Percentiles rank a stretch among this genome's conserved stretches.
Conservation (phyloP, 1,140 invertebrate genomes). For the Venustaconcha ellipsiformis region DNA sequence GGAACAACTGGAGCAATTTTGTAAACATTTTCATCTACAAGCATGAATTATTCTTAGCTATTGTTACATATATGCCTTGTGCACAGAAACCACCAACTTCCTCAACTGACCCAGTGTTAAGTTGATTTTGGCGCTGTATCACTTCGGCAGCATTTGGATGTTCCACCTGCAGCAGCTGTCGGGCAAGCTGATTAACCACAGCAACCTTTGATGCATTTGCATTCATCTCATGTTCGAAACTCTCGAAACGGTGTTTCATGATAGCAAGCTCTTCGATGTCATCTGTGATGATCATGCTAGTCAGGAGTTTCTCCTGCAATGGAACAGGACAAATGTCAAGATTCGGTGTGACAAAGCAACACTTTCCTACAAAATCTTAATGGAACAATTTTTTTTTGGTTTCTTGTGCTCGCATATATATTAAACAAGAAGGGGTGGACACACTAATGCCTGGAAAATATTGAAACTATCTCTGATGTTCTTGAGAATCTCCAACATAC, state of each 20-base stretch:
- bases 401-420: background rate
- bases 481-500: no score
- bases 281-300: conserved; percentile 93
- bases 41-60: no score
- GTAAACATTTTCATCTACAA: no score
- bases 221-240: conserved; percentile 99
- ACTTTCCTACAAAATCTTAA: background rate
- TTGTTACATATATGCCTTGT: no score
- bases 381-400: no score
- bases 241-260: conserved; percentile 99
- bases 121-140: conserved; percentile 86
- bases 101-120: conserved; percentile 70
- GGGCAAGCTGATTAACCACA: conserved; percentile 96
- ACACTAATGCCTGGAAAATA: no score
- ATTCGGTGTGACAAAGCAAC: background rate
- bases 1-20: no score
- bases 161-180: conserved; percentile 88
- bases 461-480: no score
- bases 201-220: conserved; percentile 95
- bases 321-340: background rate
- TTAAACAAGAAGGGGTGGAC: background rate
- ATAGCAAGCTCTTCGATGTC: conserved; percentile 99
- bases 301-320: conserved; percentile 89
- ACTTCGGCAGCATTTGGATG: conserved; percentile 98
- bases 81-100: no score